These are phyloP conservation scores for Dolomedes plantarius DNA, from an alignment of 2,888 invertebrate genomes.

Conservation along the genomic window DNA sequence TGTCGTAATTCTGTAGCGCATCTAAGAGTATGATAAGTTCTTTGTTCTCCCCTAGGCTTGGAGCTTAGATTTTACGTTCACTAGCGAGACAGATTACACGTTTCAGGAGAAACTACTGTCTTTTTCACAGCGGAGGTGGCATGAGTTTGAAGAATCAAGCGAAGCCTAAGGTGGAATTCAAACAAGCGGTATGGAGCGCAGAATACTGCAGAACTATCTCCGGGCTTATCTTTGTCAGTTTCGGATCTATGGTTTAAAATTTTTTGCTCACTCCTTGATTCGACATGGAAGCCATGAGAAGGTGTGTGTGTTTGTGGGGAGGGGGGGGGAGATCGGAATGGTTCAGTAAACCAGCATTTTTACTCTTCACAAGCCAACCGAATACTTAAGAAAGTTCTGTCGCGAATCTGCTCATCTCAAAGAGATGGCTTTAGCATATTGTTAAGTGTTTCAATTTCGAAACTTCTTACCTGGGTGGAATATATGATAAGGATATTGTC, in stretches of 20 bases:
- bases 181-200: not conserved
- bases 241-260: not conserved
- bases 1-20: not conserved
- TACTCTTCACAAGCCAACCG: conserved; percentile 4
- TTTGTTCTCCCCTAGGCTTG: not conserved
- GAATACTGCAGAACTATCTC: not conserved
- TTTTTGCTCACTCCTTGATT: not conserved
- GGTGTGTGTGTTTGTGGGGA: too few relatives aligned
- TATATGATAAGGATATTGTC: not conserved
- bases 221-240: not conserved
- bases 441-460: not conserved
- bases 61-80: not conserved
- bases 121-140: not conserved
- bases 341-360: not conserved
- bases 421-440: not conserved
- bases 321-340: not conserved
- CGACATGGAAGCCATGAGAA: too few relatives aligned
- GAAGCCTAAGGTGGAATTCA: not conserved
- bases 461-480: not conserved
- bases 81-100: conserved; percentile 2
- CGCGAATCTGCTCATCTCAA: too few relatives aligned
- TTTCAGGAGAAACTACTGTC: not conserved
- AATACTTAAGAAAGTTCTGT: not conserved
- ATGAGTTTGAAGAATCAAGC: not conserved
- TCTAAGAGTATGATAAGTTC: conserved; percentile 4